Conservation (phyloP, 2,888 invertebrate genomes). For the Drosophila pegasa region DNA sequence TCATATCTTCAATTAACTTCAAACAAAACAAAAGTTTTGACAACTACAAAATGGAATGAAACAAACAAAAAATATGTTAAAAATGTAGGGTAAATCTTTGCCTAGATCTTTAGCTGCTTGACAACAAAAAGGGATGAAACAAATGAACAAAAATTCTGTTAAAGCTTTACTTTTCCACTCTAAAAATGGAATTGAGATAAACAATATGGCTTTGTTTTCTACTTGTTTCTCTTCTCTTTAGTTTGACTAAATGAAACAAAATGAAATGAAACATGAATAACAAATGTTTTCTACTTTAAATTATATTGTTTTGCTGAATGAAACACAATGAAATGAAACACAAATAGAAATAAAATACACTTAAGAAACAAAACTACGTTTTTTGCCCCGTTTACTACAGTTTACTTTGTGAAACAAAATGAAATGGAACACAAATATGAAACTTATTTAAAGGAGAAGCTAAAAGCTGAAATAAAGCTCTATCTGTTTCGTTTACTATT, state of each 20-base stretch:
- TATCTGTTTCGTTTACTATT: too few relatives aligned
- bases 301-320: too few relatives aligned
- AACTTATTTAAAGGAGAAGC: not conserved
- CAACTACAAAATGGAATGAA: not conserved
- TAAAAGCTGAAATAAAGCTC: too few relatives aligned
- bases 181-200: too few relatives aligned
- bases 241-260: too few relatives aligned
- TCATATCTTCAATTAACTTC: constrained; percentile 1
- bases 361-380: too few relatives aligned
- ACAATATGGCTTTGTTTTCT: too few relatives aligned
- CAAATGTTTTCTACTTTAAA: too few relatives aligned
- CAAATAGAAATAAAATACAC: too few relatives aligned
- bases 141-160: not conserved
- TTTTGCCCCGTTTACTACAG: too few relatives aligned
- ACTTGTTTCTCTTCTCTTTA: too few relatives aligned
- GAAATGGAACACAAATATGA: constrained; percentile 1
- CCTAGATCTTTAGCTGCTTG: not conserved
- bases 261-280: too few relatives aligned
- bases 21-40: not conserved
- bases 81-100: not conserved
- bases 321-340: not conserved
- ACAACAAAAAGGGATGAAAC: not conserved
- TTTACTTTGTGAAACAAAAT: not conserved
- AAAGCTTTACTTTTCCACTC: not conserved
- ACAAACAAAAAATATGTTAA: not conserved